phyloP scores from a whole-genome alignment of 1,140 invertebrate species.

The Eupristina koningsbergeri region DNA sequence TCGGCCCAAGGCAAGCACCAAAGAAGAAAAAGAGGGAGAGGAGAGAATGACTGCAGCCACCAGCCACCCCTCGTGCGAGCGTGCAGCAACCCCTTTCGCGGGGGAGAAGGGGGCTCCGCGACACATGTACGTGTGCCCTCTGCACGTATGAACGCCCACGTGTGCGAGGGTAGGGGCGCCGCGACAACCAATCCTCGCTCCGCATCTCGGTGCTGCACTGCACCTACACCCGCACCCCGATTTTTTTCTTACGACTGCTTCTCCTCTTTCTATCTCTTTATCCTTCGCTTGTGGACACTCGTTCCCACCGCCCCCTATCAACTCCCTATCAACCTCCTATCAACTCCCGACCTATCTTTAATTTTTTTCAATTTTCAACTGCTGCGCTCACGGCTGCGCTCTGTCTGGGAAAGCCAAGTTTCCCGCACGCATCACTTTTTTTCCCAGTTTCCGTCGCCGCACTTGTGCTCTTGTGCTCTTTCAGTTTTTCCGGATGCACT shows the following conservation, averaged over 20 bases:
- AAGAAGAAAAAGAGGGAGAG: conserved; percentile 56
- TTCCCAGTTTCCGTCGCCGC: no score
- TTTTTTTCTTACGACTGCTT: not conserved
- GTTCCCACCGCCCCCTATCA: not conserved
- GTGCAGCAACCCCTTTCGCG: conserved; percentile 65
- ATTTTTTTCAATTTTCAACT: not conserved
- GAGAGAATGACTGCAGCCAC: conserved; percentile 56
- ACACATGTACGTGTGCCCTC: conserved; percentile 51
- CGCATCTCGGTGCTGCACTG: conserved; percentile 57
- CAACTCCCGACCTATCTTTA: no score
- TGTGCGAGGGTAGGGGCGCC: conserved; percentile 61
- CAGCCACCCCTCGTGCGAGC: conserved; percentile 60
- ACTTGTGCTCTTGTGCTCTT: no score
- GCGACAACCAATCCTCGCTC: conserved; percentile 66
- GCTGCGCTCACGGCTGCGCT: no score
- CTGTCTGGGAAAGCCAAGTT: no score
- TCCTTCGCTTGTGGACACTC: not conserved
- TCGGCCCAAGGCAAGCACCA: conserved; percentile 68
- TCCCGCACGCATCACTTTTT: no score
- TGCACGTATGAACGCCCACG: conserved; percentile 65
- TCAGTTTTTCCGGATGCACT: no score
- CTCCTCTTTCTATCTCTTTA: not conserved
- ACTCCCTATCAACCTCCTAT: no score
- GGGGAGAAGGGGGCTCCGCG: not conserved
- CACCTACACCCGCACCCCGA: not conserved